A percentile compares a stretch with the other conserved stretches of the same genome.
These are phyloP conservation scores for Mesembrinibis cayennensis DNA, from an alignment of 2,113 vertebrate genomes.

Conservation along the genomic window DNA sequence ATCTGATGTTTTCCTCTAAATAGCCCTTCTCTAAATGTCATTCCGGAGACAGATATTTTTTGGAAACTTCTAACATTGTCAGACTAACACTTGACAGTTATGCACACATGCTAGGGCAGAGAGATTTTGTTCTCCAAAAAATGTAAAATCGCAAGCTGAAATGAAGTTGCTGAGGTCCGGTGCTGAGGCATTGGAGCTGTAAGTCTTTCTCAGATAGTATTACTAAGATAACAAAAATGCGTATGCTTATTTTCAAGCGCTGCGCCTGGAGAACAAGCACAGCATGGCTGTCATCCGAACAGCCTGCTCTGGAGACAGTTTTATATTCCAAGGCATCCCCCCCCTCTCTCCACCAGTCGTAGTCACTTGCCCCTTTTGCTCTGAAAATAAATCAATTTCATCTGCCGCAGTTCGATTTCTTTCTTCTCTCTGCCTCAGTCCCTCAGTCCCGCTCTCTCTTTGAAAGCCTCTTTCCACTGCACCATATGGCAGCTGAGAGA, in stretches of 20 bases:
- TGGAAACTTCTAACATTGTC: background rate
- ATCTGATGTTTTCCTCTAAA: background rate
- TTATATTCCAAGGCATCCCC: background rate
- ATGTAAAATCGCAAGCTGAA: background rate
- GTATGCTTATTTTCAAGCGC: background rate
- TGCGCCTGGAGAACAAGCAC: constrained; percentile 3
- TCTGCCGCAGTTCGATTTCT: constrained; percentile 65
- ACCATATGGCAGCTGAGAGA: constrained; percentile 94
- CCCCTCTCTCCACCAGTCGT: background rate
- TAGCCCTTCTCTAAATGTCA: background rate
- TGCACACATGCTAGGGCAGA: background rate
- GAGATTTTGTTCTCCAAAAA: background rate
- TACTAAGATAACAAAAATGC: constrained; percentile 35
- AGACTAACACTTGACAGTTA: background rate
- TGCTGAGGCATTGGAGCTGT: background rate
- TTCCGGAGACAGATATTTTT: background rate
- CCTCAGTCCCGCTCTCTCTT: constrained; percentile 25
- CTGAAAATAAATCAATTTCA: constrained; percentile 82
- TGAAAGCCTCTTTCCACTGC: constrained; percentile 63
- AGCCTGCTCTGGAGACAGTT: constrained; percentile 20
- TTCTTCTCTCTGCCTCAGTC: constrained; percentile 54
- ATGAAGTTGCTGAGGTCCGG: background rate
- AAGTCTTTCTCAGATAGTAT: background rate
- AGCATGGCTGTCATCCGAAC: constrained; percentile 16
- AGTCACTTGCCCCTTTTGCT: constrained; percentile 20